Evolutionary conservation across 2,888 invertebrate species (phyloP).

Genomic region (Bembecia ichneumoniformis): DNA sequence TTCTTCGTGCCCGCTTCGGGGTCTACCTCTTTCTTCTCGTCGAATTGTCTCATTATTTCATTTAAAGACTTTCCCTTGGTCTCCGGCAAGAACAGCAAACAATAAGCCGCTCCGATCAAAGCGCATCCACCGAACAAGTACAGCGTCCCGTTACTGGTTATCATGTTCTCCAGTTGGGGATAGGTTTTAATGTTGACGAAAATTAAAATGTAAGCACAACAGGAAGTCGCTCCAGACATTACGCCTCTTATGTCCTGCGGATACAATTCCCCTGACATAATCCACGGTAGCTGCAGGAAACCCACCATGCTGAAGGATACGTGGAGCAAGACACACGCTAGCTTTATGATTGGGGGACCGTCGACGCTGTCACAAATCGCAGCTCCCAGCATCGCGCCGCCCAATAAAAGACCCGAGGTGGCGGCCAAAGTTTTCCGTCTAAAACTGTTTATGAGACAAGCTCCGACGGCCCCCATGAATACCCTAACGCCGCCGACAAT

Average conservation of each 20-base stretch:
- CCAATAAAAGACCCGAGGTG: constrained; percentile 76
- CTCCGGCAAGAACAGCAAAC: constrained; percentile 75
- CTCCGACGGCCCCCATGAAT: constrained; percentile 77
- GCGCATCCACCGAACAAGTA: constrained; percentile 75
- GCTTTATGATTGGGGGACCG: constrained; percentile 54
- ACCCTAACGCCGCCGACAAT: constrained; percentile 78
- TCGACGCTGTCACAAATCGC: constrained; percentile 71
- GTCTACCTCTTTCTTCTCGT: constrained; percentile 47
- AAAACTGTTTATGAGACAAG: constrained; percentile 75
- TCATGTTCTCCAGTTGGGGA: constrained; percentile 69
- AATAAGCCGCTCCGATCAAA: constrained; percentile 74
- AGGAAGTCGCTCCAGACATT: constrained; percentile 79
- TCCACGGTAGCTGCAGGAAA: constrained; percentile 81
- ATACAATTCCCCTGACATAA: constrained; percentile 81
- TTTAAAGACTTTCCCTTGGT: constrained; percentile 78
- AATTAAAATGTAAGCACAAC: constrained; percentile 78
- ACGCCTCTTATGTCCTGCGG: constrained; percentile 78
- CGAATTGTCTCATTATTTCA: constrained; percentile 77
- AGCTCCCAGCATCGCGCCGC: constrained; percentile 77
- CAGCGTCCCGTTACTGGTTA: constrained; percentile 76
- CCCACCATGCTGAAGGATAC: constrained; percentile 83
- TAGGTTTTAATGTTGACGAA: constrained; percentile 81
- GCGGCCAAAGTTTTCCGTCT: constrained; percentile 76
- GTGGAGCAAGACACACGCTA: constrained; percentile 76
- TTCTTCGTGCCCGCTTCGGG: constrained; percentile 47